Evolutionary conservation across 2,888 invertebrate genomes (phyloP), one percentile per base, ranked within the genome.

Genomic region (Calameuta filiformis): DNA sequence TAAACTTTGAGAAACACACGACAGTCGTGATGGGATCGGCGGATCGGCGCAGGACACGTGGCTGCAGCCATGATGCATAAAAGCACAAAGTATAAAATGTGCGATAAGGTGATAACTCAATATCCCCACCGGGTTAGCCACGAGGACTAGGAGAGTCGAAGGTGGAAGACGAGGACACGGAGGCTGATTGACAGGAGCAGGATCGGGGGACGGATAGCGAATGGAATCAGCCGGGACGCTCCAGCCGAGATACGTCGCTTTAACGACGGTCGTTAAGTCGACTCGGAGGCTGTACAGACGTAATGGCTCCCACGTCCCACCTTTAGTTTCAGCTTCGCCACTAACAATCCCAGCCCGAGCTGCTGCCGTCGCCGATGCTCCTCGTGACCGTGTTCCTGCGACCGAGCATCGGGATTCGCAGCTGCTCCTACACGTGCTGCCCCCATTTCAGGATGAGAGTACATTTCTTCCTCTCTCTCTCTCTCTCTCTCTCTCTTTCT

Each of bases 181-280:
- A 15, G 30, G 69, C 68, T 33, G 68, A 73, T 37, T 37, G 40
- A 71, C 73, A 56, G 35, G 35, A 75, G 56, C 73, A 68, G 73
- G 75, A 73, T 69, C 69, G 30, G 12, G 76, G 68, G 71, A 75
- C 75, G 78, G 79, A 80, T 69, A 69, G 35, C 77, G 76, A 68
- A 78, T 81, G 80, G 80, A 77, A 69, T 69, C 69, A n/a, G 69
- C 33, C 33, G 3, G 33, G 33, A 33, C 35, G 74, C 80, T 78
- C 74, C 68, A 31, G 75, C 69, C 76, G 74, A 69, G 74, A 80
- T 81, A 80, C 78, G 76, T 79, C 81, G 78, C 79, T 81, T 81
- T 81, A 81, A 81, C 80, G 81, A 78, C 81, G n/a, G 77, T 79
- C 81, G 81, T 81, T 81, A 81, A 81, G 77, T 81, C 76, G 74